These are phyloP conservation scores for Camponotus vicinus DNA, from an alignment of 1,140 invertebrate genomes.

Conservation along the genomic window DNA sequence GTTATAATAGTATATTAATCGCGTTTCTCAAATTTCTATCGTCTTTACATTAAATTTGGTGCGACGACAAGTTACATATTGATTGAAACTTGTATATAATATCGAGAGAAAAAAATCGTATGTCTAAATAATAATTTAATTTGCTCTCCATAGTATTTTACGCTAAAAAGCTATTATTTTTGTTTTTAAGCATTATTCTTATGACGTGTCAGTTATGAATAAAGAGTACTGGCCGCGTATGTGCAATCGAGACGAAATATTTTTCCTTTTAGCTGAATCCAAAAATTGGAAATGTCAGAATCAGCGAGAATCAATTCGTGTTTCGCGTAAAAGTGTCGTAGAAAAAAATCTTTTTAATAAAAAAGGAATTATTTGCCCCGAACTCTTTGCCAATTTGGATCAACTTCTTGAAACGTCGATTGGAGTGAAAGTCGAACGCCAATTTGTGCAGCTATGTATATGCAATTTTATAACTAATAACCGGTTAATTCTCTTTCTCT, in stretches of 20 bases:
- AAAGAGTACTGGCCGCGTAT: not conserved
- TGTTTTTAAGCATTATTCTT: not conserved
- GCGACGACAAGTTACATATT: too few relatives aligned
- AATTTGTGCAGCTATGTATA: conserved; percentile 42
- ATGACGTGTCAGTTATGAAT: not conserved
- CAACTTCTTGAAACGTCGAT: conserved; percentile 45
- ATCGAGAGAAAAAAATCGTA: not conserved
- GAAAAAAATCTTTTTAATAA: conserved; percentile 60
- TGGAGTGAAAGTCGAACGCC: conserved; percentile 13
- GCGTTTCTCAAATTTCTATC: not conserved
- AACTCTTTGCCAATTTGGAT: conserved; percentile 14
- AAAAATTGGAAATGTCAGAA: not conserved
- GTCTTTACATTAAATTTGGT: not conserved
- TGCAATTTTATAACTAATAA: conserved; percentile 62
- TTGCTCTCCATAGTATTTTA: not conserved
- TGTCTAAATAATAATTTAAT: not conserved
- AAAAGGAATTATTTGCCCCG: conserved; percentile 52
- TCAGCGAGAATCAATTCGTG: conserved; percentile 20
- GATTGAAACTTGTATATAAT: not conserved
- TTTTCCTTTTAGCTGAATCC: conserved; percentile 33
- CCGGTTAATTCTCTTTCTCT: conserved; percentile 9
- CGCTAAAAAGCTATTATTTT: not conserved
- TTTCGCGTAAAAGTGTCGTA: conserved; percentile 38
- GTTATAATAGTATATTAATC: not conserved
- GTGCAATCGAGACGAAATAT: conserved; percentile 16